A percentile compares a stretch with the other conserved stretches of the same genome.
Conservation (phyloP, 2,797 vertebrate genomes). For the Urophycis tenuis region DNA sequence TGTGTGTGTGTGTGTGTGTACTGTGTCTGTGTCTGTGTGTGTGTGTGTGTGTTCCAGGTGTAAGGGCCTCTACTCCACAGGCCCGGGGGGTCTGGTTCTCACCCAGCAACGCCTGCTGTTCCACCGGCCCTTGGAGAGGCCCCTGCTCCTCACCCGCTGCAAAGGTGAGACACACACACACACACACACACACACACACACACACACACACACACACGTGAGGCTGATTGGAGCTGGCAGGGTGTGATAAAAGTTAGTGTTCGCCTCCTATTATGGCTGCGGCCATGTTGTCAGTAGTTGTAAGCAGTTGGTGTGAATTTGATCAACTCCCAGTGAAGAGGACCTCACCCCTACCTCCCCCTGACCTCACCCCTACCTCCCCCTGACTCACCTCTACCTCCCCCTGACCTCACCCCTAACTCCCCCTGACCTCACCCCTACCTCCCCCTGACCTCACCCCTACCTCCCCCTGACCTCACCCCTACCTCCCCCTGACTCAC, state of each 20-base stretch:
- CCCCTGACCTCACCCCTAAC: too few species aligned
- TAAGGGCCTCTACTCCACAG: conserved; percentile 79
- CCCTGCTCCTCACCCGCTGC: conserved; percentile 79
- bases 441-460: too few species aligned
- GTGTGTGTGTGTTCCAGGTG: conserved; percentile 71
- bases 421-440: not conserved
- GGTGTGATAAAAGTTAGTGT: conserved; percentile 43
- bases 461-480: too few species aligned
- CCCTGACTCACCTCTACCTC: too few species aligned
- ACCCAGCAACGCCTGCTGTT: conserved; percentile 83
- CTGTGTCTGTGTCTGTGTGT: conserved; percentile 23
- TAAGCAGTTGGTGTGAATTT: conserved; percentile 26
- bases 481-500: too few species aligned
- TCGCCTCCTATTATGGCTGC: conserved; percentile 50
- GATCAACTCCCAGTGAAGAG: conserved; percentile 21
- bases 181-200: conserved; percentile 9
- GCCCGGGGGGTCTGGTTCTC: conserved; percentile 76
- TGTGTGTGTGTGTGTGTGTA: conserved; percentile 15
- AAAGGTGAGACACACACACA: conserved; percentile 78
- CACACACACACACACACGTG: conserved; percentile 37
- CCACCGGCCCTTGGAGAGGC: conserved; percentile 82
- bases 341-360: not conserved
- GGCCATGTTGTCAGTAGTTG: conserved; percentile 36
- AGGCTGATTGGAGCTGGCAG: conserved; percentile 53
- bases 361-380: too few species aligned